Evolutionary conservation across 1,140 invertebrate species (phyloP).

Genomic region (Drosophila parvula): DNA sequence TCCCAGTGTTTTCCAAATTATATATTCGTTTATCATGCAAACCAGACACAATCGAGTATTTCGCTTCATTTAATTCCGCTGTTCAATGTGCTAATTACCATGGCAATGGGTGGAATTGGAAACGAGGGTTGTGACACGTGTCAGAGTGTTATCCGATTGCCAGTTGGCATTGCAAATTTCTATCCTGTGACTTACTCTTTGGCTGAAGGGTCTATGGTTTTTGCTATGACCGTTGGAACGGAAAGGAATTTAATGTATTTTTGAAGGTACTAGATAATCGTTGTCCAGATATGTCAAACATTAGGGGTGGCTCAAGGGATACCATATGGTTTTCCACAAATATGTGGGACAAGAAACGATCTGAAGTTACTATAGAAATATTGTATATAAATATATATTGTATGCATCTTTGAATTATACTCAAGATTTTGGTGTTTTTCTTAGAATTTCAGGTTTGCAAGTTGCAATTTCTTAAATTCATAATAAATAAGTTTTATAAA

Average conservation of each 20-base stretch:
- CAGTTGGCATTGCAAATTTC: conserved; percentile 14
- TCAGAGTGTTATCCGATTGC: conserved; percentile 24
- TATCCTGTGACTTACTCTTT: neutral
- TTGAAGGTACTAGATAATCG: neutral
- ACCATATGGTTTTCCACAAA: neutral
- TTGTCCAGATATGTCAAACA: neutral
- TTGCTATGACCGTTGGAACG: neutral
- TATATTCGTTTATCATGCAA: conserved; percentile 27
- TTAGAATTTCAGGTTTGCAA: no score
- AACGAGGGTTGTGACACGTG: conserved; percentile 22
- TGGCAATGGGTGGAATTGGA: neutral
- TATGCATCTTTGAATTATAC: no score
- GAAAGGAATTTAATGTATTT: neutral
- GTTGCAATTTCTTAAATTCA: no score
- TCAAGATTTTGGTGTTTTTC: no score
- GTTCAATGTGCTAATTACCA: conserved; percentile 59
- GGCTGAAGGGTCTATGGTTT: neutral
- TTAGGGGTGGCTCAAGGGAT: neutral
- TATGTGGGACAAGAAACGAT: neutral
- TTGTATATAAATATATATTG: no score
- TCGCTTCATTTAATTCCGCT: conserved; percentile 62
- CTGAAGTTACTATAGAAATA: no score
- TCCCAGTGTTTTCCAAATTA: conserved; percentile 1
- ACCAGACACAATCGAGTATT: conserved; percentile 55
- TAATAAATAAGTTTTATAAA: no score